Conservation (phyloP, 2,888 invertebrate genomes). For the Abrostola tripartita region DNA sequence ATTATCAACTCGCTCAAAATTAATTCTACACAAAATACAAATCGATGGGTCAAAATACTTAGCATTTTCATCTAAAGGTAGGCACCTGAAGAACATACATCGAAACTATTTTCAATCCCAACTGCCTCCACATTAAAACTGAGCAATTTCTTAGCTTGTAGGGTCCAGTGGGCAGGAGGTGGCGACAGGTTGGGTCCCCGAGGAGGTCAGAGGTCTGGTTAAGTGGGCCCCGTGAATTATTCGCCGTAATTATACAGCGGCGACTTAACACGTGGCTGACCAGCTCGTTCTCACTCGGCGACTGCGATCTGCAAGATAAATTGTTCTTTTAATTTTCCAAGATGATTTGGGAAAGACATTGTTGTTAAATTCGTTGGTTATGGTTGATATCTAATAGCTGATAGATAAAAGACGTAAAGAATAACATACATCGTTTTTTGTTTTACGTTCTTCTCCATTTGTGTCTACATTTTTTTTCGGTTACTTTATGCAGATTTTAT, state of each 20-base stretch:
- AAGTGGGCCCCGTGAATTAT: conserved; percentile 70
- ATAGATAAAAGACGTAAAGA: no score
- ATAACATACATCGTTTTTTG: no score
- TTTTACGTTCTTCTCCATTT: no score
- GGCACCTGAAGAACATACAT: conserved; percentile 1
- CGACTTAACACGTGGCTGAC: conserved; percentile 81
- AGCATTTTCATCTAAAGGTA: background rate
- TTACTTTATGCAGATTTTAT: no score
- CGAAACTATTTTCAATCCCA: conserved; percentile 18
- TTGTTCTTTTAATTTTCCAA: background rate
- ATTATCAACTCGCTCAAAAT: no score
- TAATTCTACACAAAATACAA: no score
- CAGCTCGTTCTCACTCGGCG: conserved; percentile 56
- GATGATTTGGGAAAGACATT: no score
- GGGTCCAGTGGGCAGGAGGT: conserved; percentile 49
- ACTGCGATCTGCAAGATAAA: conserved; percentile 18
- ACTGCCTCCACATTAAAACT: conserved; percentile 26
- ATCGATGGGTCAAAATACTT: no score
- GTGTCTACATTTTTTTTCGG: no score
- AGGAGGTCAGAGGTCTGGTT: conserved; percentile 61
- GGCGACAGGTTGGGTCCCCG: conserved; percentile 69
- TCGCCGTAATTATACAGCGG: conserved; percentile 80
- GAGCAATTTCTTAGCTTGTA: conserved; percentile 31
- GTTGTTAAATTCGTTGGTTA: no score
- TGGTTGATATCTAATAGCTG: no score